phyloP scores from a whole-genome alignment of 2,797 vertebrate species.

The Threskiornis aethiopicus region DNA sequence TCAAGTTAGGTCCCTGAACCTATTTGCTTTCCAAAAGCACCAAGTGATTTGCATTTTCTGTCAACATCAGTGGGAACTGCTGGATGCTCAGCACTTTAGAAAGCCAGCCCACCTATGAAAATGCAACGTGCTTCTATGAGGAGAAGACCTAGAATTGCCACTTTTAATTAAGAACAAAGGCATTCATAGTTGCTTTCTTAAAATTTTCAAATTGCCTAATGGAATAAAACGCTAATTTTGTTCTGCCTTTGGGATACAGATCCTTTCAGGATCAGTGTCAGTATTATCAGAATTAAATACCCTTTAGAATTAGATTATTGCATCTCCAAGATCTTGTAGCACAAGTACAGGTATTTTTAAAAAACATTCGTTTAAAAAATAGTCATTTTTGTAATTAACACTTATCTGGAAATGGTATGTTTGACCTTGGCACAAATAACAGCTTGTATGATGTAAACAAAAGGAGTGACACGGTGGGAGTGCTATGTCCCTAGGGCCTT shows the following conservation, averaged over 20 bases:
- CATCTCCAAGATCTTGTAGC: not conserved
- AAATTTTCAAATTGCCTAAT: slow-evolving; percentile 20
- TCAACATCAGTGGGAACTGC: slow-evolving; percentile 36
- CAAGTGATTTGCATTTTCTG: slow-evolving; percentile 28
- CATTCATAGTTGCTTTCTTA: slow-evolving; percentile 20
- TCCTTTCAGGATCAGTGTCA: not conserved
- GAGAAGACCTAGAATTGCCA: slow-evolving; percentile 54
- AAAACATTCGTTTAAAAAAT: not conserved
- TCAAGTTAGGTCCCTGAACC: not conserved
- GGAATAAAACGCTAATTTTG: slow-evolving; percentile 27
- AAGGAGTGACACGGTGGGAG: not conserved
- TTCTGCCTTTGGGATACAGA: slow-evolving; percentile 8
- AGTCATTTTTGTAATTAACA: not conserved
- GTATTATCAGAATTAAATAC: not conserved
- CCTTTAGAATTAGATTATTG: not conserved
- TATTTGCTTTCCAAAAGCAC: slow-evolving; percentile 4
- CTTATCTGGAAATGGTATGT: not conserved
- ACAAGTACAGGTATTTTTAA: not conserved
- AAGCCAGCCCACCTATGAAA: slow-evolving; percentile 44
- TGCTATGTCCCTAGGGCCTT: not conserved
- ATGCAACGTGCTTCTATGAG: not conserved
- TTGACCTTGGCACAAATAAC: slow-evolving; percentile 23
- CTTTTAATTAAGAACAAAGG: slow-evolving; percentile 49
- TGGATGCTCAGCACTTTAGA: slow-evolving; percentile 24
- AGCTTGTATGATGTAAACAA: not conserved